phyloP scores from a whole-genome alignment of 2,797 vertebrate species.

The Hoplostethus mediterraneus region DNA sequence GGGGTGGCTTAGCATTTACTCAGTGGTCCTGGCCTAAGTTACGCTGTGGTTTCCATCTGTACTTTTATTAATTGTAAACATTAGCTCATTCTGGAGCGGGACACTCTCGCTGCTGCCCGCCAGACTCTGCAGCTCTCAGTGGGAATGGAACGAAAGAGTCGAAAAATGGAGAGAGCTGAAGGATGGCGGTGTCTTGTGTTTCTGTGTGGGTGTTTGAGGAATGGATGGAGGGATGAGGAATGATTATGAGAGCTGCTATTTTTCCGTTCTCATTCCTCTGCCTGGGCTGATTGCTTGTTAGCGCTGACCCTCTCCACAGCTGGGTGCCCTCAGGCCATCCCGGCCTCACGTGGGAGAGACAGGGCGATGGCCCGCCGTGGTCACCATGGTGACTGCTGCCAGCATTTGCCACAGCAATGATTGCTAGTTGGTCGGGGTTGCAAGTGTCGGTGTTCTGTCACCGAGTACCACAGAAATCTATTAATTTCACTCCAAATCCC shows the following conservation, averaged over 20 bases:
- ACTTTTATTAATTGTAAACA: constrained; percentile 77
- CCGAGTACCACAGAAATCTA: constrained; percentile 41
- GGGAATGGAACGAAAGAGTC: constrained; percentile 32
- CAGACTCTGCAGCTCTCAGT: constrained; percentile 50
- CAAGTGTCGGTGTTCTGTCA: constrained; percentile 62
- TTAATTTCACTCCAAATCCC: constrained; percentile 37
- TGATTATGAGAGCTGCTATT: constrained; percentile 54
- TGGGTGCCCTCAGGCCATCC: constrained; percentile 64
- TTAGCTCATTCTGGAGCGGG: constrained; percentile 72
- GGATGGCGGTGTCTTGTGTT: constrained; percentile 51
- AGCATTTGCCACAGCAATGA: constrained; percentile 51
- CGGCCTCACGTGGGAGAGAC: constrained; percentile 65
- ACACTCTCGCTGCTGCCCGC: constrained; percentile 37
- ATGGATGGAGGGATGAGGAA: constrained; percentile 60
- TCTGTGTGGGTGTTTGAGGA: constrained; percentile 70
- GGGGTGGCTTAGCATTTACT: constrained; percentile 57
- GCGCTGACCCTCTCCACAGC: constrained; percentile 71
- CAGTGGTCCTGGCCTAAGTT: constrained; percentile 49
- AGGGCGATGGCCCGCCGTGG: constrained; percentile 58
- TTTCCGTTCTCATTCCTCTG: constrained; percentile 66
- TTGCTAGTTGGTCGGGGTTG: constrained; percentile 56
- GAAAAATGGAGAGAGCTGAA: constrained; percentile 5
- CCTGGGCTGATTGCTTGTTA: constrained; percentile 74
- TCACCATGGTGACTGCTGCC: constrained; percentile 62
- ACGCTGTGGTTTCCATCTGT: constrained; percentile 63